Conservation (phyloP, 2,888 invertebrate species). For the Molorchus minor region DNA sequence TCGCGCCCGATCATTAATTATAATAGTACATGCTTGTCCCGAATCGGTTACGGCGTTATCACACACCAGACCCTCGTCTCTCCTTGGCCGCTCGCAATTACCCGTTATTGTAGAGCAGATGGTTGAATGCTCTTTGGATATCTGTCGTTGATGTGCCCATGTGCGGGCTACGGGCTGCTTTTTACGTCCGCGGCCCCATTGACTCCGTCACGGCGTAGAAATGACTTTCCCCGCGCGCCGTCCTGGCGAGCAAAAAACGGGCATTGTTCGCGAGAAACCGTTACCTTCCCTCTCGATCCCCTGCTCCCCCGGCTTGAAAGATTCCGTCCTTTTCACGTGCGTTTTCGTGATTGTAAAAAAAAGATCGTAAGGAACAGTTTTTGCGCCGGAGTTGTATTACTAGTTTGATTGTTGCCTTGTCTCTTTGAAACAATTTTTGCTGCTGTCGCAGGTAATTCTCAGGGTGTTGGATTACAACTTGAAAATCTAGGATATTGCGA, state of each 20-base stretch:
- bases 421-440: neutral
- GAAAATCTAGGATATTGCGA: no score
- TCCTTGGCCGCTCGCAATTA: conserved; percentile 21
- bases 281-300: conserved; percentile 7
- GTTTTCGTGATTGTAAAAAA: conserved; percentile 20
- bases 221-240: conserved; percentile 16
- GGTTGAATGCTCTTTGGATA: conserved; percentile 23
- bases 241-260: conserved; percentile 17
- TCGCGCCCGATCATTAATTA: conserved; percentile 38
- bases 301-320: neutral
- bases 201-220: conserved; percentile 22
- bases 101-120: conserved; percentile 23
- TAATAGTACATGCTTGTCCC: conserved; percentile 26
- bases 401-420: neutral
- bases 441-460: neutral
- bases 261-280: conserved; percentile 22
- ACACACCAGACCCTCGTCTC: conserved; percentile 10
- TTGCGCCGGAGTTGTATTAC: neutral
- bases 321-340: neutral
- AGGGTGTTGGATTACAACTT: neutral
- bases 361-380: conserved; percentile 4
- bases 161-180: conserved; percentile 16
- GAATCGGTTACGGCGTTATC: conserved; percentile 20
- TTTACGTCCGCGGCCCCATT: conserved; percentile 23
- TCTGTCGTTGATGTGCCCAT: conserved; percentile 17